Conservation (phyloP, 2,113 vertebrate species). For the Eira barbara region DNA sequence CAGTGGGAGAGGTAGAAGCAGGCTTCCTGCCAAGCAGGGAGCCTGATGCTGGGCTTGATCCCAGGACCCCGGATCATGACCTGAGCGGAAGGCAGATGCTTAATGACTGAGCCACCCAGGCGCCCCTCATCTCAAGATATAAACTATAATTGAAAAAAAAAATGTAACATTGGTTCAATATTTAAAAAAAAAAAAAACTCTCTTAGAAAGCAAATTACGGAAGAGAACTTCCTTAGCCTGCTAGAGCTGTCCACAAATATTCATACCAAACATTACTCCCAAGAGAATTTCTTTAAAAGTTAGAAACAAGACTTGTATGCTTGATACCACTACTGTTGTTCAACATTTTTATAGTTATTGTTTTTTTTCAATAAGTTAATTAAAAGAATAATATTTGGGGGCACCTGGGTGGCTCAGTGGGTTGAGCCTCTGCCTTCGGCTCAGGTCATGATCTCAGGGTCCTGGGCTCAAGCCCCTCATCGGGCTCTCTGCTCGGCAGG, state of each 20-base stretch:
- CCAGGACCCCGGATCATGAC: too few relatives aligned
- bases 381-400: background rate
- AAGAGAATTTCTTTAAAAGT: background rate
- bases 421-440: too few relatives aligned
- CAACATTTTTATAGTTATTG: background rate
- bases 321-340: background rate
- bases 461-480: too few relatives aligned
- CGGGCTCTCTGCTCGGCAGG: too few relatives aligned
- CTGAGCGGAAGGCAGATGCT: too few relatives aligned
- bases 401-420: too few relatives aligned
- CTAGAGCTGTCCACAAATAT: background rate
- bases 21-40: too few relatives aligned
- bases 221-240: background rate
- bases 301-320: background rate
- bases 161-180: background rate
- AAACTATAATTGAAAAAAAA: slow-evolving; percentile 10
- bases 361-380: background rate
- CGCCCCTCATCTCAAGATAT: background rate
- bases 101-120: too few relatives aligned
- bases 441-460: too few relatives aligned
- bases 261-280: background rate
- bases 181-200: background rate
- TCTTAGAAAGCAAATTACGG: background rate
- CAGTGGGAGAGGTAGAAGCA: too few relatives aligned
- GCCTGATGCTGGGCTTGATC: too few relatives aligned